These are phyloP conservation scores for Naja naja DNA, from an alignment of 2,113 vertebrate genomes.

Conservation along the genomic window DNA sequence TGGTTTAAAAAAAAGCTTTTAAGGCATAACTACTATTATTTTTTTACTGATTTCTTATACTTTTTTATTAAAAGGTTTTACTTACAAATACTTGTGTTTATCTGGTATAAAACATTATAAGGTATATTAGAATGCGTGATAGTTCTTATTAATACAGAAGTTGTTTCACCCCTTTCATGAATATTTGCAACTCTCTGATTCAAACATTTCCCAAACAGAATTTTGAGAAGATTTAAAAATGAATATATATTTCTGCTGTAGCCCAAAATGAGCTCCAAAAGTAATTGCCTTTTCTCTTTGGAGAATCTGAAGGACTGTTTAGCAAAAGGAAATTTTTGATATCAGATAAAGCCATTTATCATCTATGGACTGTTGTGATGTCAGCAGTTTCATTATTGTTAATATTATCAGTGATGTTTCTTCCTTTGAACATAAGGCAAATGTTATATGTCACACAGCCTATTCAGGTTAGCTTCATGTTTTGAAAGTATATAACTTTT, in stretches of 20 bases:
- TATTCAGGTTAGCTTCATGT: constrained; percentile 28
- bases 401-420: constrained; percentile 2
- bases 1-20: not conserved
- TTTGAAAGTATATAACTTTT: constrained; percentile 17
- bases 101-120: not conserved
- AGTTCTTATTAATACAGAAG: not conserved
- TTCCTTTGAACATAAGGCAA: constrained; percentile 31
- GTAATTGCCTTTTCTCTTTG: not conserved
- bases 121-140: not conserved
- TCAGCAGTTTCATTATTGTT: constrained; percentile 22
- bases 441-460: constrained; percentile 35
- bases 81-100: not conserved
- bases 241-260: not conserved
- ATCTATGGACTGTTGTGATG: not conserved
- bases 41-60: not conserved
- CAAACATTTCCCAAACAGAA: not conserved
- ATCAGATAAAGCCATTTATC: accelerated
- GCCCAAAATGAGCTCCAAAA: constrained; percentile 4
- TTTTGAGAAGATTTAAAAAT: not conserved
- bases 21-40: not conserved
- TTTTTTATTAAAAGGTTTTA: not conserved
- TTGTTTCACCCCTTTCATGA: not conserved
- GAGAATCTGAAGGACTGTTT: not conserved
- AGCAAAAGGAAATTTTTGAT: not conserved
- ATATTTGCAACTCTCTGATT: not conserved